phyloP scores from a whole-genome alignment of 2,797 vertebrate species.

The Lagocephalus sceleratus region DNA sequence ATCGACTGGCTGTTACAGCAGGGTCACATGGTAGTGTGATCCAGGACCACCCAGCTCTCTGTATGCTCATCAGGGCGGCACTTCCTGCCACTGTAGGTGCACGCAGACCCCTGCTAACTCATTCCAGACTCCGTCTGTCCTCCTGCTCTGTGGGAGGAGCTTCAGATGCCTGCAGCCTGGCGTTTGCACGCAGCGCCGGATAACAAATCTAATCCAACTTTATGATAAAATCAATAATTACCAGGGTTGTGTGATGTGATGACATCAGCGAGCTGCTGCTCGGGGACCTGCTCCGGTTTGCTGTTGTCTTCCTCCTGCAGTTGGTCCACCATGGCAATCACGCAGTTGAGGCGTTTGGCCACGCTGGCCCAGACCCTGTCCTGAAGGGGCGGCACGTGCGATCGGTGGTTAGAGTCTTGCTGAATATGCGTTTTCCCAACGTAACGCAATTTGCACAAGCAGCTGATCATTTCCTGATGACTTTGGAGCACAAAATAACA shows the following conservation, averaged over 20 bases:
- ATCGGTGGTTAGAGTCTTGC: conserved; percentile 10
- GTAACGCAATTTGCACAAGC: neutral
- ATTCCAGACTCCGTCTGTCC: no score
- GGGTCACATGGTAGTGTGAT: no score
- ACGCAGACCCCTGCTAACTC: no score
- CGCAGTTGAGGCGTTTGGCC: conserved; percentile 92
- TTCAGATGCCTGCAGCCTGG: no score
- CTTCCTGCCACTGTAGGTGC: no score
- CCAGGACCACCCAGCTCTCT: no score
- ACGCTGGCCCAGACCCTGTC: conserved; percentile 96
- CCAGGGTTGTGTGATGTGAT: conserved; percentile 80
- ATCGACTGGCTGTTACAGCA: no score
- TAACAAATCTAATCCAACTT: no score
- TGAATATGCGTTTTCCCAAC: neutral
- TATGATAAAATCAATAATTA: conserved; percentile 55
- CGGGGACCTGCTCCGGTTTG: conserved; percentile 61
- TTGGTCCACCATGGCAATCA: conserved; percentile 94
- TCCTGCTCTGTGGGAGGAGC: no score
- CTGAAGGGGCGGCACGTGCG: conserved; percentile 76
- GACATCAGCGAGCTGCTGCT: conserved; percentile 77
- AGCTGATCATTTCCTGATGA: neutral
- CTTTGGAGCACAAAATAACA: conserved; percentile 13
- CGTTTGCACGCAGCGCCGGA: no score
- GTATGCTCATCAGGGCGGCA: no score
- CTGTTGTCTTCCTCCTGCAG: conserved; percentile 82